These are phyloP conservation scores for Troides oblongomaculatus DNA, from an alignment of 2,888 invertebrate species.

Conservation along the genomic window DNA sequence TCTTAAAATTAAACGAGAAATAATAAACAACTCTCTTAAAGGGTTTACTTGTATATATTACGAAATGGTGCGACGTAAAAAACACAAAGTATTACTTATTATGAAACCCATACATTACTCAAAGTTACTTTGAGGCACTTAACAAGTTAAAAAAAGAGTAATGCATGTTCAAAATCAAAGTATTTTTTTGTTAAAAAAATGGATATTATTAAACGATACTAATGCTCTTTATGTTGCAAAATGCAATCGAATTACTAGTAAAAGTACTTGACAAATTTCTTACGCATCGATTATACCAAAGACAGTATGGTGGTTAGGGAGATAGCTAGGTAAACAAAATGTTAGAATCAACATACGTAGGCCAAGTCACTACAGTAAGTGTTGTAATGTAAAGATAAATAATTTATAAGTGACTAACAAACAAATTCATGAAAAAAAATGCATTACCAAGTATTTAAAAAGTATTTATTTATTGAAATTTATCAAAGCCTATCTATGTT, in stretches of 20 bases:
- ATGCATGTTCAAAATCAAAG: no score
- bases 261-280: conserved; percentile 69
- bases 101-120: no score
- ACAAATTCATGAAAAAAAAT: no score
- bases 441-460: no score
- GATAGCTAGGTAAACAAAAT: conserved; percentile 71
- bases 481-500: not conserved
- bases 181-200: no score
- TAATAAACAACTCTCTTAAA: conserved; percentile 6
- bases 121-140: no score
- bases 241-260: not conserved
- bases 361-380: conserved; percentile 12
- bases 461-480: not conserved
- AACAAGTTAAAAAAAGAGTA: no score
- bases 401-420: not conserved
- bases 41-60: not conserved
- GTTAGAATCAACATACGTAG: conserved; percentile 48
- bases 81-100: not conserved
- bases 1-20: conserved; percentile 43
- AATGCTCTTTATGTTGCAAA: not conserved
- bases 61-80: not conserved
- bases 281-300: conserved; percentile 75
- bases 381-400: not conserved
- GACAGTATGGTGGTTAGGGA: conserved; percentile 59
- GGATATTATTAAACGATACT: no score